Evolutionary conservation across 2,888 invertebrate species (phyloP), one percentile per base, ranked within the genome.

Genomic region (Agrotis puta): DNA sequence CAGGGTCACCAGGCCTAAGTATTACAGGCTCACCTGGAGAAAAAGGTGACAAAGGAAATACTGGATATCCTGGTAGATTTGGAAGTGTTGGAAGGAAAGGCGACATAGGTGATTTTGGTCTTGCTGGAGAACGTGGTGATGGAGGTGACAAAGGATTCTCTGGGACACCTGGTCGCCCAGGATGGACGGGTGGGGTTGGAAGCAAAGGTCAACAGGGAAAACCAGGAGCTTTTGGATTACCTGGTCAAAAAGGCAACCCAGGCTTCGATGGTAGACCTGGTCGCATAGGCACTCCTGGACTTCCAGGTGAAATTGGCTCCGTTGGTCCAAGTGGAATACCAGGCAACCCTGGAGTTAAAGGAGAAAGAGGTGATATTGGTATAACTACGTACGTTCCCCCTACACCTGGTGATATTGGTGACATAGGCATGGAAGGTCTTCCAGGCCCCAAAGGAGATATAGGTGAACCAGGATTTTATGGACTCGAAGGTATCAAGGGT

Each of bases 11-110:
- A 54, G 98, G 98, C 45, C 74, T 83, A 20, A 91, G 91, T 75
- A 47, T 70, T 61, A 33, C 68, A 48, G 98, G 96, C 54, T 77
- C 77, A 85, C 79, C 88, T 18, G 98, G 98, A 70, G 92, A 95
- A 65, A 94, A 95, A 64, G 98, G 98, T 70, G 95, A 96, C 57
- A 93, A 92, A 59, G 98, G 98, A 81, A 93, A 96, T 20, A 88
- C 93, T 3, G 98, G 98, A 70, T 88, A 78, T 75, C 89, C 90
- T 69, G 97, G 96, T 58, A 91, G 89, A 82, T 84, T 87, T 22
- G 97, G 97, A 20, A 72, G 89, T 13, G 66, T 89, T 45, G 97
- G 97, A 56, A 77, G 85, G 43, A 93, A 93, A 74, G 98, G 98
- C 56, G 88, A 92, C 33, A 88, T 85, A n/a, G 98, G 98, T 53